Conservation (phyloP, 53 echinoderm and acorn worm genomes). For the Echinarachnius parma region DNA sequence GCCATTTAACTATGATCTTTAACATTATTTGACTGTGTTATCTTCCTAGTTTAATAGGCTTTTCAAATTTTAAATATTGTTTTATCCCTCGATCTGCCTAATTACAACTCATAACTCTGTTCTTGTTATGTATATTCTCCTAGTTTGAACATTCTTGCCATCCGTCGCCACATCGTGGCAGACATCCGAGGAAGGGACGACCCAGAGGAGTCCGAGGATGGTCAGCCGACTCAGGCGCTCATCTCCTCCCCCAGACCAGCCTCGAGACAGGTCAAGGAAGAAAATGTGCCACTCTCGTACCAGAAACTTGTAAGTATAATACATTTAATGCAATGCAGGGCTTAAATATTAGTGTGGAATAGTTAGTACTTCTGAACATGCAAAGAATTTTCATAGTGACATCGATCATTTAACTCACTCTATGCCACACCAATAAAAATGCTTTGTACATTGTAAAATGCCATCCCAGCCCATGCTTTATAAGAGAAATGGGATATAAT, state of each 20-base stretch:
- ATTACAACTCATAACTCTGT: not conserved
- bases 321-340: not conserved
- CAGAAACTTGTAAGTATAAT: slow-evolving; percentile 71
- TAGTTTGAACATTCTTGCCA: slow-evolving; percentile 90
- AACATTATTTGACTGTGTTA: too few relatives aligned
- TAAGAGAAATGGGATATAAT: too few relatives aligned
- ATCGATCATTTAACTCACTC: too few relatives aligned
- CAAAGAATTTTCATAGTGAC: too few relatives aligned
- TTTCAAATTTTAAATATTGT: too few relatives aligned
- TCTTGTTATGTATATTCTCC: not conserved
- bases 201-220: slow-evolving; percentile 70
- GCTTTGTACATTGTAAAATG: too few relatives aligned
- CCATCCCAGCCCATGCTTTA: too few relatives aligned
- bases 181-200: slow-evolving; percentile 82
- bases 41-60: too few relatives aligned
- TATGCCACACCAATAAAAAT: too few relatives aligned
- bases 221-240: slow-evolving; percentile 44
- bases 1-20: too few relatives aligned
- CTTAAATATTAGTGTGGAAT: not conserved
- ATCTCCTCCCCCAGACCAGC: slow-evolving; percentile 34
- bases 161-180: slow-evolving; percentile 89
- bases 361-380: not conserved
- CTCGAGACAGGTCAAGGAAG: slow-evolving; percentile 38
- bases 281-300: slow-evolving; percentile 76
- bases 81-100: too few relatives aligned